Percentiles rank a stretch among this genome's conserved stretches.
These are phyloP conservation scores for Phalacrocorax aristotelis DNA, from an alignment of 2,113 vertebrate species.

Conservation along the genomic window DNA sequence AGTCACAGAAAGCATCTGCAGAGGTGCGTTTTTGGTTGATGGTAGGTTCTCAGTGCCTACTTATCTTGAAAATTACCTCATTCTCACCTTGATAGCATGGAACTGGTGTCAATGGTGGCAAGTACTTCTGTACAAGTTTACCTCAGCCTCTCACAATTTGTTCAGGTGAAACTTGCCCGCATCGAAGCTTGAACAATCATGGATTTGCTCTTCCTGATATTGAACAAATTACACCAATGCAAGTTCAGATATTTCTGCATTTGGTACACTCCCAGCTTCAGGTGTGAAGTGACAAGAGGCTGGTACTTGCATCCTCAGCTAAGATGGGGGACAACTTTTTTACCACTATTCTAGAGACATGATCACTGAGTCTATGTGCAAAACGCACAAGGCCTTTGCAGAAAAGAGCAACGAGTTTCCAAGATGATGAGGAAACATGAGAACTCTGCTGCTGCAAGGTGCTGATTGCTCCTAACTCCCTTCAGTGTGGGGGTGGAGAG, in stretches of 20 bases:
- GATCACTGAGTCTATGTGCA: not conserved
- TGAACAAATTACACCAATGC: not conserved
- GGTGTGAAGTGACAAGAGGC: not conserved
- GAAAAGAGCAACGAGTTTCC: not conserved
- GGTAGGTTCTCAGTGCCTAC: not conserved
- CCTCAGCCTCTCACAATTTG: not conserved
- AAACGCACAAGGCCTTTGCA: fast-evolving
- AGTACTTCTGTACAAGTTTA: not conserved
- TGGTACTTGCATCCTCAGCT: not conserved
- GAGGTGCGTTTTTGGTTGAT: not conserved
- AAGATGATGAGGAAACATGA: not conserved
- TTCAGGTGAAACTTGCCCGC: not conserved
- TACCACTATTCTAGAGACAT: fast-evolving
- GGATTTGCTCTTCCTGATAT: not conserved
- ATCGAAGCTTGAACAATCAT: not conserved
- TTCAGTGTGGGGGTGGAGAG: not conserved
- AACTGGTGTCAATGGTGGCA: not conserved
- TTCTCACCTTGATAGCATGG: not conserved
- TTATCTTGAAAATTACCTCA: not conserved
- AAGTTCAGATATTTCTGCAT: not conserved
- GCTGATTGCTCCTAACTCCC: not conserved
- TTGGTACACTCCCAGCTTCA: not conserved
- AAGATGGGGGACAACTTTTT: not conserved
- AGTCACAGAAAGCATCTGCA: not conserved
- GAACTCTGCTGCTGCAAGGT: not conserved